Percentiles rank a stretch among this genome's conserved stretches.
phyloP scores from a whole-genome alignment of 2,888 invertebrate genomes.

The Sminthurinus aureus region DNA sequence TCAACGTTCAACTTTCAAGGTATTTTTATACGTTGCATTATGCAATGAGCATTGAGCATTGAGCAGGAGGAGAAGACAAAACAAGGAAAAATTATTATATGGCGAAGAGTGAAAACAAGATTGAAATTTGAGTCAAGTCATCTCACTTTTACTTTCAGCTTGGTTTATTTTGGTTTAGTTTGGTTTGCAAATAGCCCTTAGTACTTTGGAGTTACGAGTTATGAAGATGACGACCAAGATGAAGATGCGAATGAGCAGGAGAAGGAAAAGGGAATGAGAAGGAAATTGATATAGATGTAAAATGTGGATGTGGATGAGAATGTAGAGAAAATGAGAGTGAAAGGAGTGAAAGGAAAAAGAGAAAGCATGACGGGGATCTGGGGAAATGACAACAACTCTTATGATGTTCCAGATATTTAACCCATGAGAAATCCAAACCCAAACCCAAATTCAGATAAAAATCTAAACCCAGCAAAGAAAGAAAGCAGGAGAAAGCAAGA shows the following conservation, averaged over 20 bases:
- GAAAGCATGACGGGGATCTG: neutral
- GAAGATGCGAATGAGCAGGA: neutral
- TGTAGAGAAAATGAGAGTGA: too few species aligned
- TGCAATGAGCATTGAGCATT: too few species aligned
- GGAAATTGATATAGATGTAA: too few species aligned
- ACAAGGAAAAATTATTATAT: neutral
- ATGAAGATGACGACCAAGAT: neutral
- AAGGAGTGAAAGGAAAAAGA: too few species aligned
- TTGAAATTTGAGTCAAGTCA: neutral
- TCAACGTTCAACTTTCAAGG: too few species aligned
- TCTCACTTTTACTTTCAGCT: too few species aligned
- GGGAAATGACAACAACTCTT: neutral
- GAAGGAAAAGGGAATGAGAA: neutral
- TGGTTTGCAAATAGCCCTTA: neutral
- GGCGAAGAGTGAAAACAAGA: too few species aligned
- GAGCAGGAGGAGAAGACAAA: neutral
- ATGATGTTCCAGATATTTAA: neutral
- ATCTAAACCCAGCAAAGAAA: too few species aligned
- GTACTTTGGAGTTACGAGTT: neutral
- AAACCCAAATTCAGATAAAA: neutral
- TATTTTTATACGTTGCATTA: too few species aligned
- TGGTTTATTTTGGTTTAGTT: neutral
- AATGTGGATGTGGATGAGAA: too few species aligned
- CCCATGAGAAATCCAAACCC: neutral
- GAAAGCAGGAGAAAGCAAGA: neutral